Conservation (phyloP, 2,113 vertebrate genomes). For the Microtus pennsylvanicus region DNA sequence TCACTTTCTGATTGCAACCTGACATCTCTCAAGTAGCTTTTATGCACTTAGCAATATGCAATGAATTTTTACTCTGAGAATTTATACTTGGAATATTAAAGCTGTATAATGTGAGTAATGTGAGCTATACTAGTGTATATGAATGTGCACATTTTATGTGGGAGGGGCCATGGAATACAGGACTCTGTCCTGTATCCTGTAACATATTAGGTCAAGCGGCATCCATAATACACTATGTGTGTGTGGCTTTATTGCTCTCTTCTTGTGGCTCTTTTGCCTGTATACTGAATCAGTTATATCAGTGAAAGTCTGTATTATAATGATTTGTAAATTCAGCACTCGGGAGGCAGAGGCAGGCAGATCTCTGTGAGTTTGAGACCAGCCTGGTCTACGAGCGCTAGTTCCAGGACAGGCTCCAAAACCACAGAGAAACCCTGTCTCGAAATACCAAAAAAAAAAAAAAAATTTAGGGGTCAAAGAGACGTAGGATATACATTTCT, state of each 20-base stretch:
- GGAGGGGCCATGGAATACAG: neutral
- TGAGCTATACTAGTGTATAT: neutral
- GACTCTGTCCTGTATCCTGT: neutral
- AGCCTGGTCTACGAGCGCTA: too few relatives aligned
- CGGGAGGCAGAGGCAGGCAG: too few relatives aligned
- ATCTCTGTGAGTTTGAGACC: too few relatives aligned
- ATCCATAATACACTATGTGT: neutral
- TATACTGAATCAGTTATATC: neutral
- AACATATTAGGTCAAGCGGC: neutral
- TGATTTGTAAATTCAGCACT: neutral
- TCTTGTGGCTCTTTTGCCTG: neutral
- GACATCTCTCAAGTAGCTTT: neutral
- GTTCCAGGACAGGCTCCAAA: too few relatives aligned
- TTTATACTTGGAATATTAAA: conserved; percentile 5
- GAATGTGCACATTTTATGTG: neutral
- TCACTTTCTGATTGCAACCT: neutral
- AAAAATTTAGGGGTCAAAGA: neutral
- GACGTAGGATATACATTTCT: neutral
- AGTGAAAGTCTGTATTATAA: neutral
- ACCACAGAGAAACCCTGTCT: too few relatives aligned
- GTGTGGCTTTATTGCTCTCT: neutral
- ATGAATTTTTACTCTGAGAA: neutral
- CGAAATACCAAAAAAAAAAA: too few relatives aligned
- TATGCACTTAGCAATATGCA: neutral
- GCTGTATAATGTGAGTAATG: neutral